Evolutionary conservation across 1,140 invertebrate species (phyloP), one percentile per base, ranked within the genome.

Genomic region (Carcinoscorpius rotundicauda): DNA sequence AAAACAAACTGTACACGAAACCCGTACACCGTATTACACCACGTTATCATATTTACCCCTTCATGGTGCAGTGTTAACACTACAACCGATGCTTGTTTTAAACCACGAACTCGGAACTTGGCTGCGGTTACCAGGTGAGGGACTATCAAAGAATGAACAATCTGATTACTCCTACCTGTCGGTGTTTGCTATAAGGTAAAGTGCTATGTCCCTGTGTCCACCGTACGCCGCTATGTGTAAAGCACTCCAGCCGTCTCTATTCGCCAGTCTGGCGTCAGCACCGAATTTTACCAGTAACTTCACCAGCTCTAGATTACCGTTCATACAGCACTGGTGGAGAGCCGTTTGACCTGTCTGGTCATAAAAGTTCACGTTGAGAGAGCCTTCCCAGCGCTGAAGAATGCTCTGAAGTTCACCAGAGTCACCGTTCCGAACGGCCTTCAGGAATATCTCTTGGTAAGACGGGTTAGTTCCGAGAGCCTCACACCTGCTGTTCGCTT

Each of bases 221-320:
- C 76, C 75, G 61, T 76, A 80, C 6, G 77, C 77, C 8, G 81
- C 81, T 55, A 81, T 78, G 67, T 82, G 81, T 8, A 82, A 66
- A 5, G 81, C 77, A 66, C 75, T 80, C 81, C 81, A 82, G 4
- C 79, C 78, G 68, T 82, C 81, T 6, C 76, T 70, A 69, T 80
- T 81, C 10, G 78, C 77, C 58, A 81, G 71, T 63, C 76, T 74
- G 3, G 79, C 75, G 69, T 81, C 78, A 4, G 81, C 81, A 50
- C 81, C 81, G 63, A 78, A 77, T 69, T 77, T 75, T 48, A 82
- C 74, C 61, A 82, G 72, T 6, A 81, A 68, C 73, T 80, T 78
- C 49, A 81, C 79, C 60, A 81, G 75, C 69, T 81, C 80, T 61
- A 81, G 69, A 68, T 81, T 79, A 3, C 81, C 81, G 63, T 76